phyloP scores from a whole-genome alignment of 2,888 invertebrate genomes.

The Heteromurus nitidus region DNA sequence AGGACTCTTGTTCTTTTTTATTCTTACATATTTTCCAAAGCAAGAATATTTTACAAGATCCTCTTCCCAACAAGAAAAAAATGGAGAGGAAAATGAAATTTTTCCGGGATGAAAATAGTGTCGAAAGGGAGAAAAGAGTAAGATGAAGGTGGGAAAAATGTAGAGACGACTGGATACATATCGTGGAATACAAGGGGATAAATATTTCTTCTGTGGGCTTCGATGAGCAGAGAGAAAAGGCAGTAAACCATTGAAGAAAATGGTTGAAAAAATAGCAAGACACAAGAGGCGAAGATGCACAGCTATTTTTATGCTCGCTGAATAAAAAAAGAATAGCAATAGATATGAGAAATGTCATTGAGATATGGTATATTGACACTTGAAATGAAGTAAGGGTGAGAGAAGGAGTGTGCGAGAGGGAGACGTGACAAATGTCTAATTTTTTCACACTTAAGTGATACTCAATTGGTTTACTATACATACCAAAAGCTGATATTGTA shows the following conservation, averaged over 20 bases:
- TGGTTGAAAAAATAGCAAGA: no score
- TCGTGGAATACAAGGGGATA: no score
- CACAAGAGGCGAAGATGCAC: no score
- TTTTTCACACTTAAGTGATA: slow-evolving; percentile 53
- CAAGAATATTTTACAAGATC: no score
- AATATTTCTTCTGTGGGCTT: no score
- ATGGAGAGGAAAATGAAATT: not conserved
- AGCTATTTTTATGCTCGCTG: no score
- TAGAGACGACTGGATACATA: no score
- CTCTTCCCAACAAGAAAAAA: not conserved
- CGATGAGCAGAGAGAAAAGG: no score
- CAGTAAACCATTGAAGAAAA: no score
- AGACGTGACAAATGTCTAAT: slow-evolving; percentile 64
- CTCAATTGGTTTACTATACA: slow-evolving; percentile 42
- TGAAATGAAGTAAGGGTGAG: slow-evolving; percentile 46
- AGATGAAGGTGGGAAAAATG: not conserved
- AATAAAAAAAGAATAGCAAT: no score
- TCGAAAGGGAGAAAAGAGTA: not conserved
- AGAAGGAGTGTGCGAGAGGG: slow-evolving; percentile 1
- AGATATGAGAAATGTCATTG: slow-evolving; percentile 58
- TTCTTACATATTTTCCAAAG: no score
- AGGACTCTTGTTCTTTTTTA: slow-evolving; percentile 8
- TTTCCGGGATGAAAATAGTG: not conserved
- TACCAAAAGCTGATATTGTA: not conserved
- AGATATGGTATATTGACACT: slow-evolving; percentile 62